Evolutionary conservation across 2,113 vertebrate genomes (phyloP).

Genomic region (Ammodytes dubius): DNA sequence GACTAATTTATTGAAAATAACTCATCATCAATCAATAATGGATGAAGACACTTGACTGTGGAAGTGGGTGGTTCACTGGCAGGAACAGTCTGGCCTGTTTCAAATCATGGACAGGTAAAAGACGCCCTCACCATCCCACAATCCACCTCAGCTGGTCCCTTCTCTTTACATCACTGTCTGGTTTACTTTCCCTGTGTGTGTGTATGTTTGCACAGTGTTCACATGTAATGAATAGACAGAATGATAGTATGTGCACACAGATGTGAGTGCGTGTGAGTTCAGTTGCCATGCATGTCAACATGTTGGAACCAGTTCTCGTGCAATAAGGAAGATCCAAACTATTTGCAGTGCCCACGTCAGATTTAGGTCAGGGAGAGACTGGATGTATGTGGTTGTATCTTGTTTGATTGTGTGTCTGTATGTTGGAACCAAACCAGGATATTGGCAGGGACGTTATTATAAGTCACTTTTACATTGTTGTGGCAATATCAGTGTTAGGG

Average conservation of each 20-base stretch:
- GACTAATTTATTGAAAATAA: slow-evolving; percentile 72
- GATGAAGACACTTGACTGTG: slow-evolving; percentile 59
- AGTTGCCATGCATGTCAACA: neutral
- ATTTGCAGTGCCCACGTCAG: neutral
- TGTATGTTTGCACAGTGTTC: neutral
- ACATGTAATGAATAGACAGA: too few species aligned
- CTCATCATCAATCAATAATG: slow-evolving; percentile 74
- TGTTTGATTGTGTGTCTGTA: neutral
- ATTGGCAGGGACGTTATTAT: neutral
- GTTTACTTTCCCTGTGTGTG: neutral
- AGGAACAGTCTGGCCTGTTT: neutral
- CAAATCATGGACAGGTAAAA: slow-evolving; percentile 5
- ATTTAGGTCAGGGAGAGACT: neutral
- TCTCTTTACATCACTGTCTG: neutral
- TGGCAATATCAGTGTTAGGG: neutral
- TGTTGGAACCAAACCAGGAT: neutral
- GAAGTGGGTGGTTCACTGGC: slow-evolving; percentile 27
- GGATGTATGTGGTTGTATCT: neutral
- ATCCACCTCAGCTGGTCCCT: slow-evolving; percentile 22
- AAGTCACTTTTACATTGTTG: neutral
- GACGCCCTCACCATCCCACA: neutral
- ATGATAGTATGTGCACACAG: too few species aligned
- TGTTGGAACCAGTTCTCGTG: neutral
- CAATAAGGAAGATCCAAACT: neutral
- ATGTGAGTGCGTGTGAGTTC: neutral